phyloP scores from a whole-genome alignment of 1,140 invertebrate species.

The Leucophenga varia region DNA sequence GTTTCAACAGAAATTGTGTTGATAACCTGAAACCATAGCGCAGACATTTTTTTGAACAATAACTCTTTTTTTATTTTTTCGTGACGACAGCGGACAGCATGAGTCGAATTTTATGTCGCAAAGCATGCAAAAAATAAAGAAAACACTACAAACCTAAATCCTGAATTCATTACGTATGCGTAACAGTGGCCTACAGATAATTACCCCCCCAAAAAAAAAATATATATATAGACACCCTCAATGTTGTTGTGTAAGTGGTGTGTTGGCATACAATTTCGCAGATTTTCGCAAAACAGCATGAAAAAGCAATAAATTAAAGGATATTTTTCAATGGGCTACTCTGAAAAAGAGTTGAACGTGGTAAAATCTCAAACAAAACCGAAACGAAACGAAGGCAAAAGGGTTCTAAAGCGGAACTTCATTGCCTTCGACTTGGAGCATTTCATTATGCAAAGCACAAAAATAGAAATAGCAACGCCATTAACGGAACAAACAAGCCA shows the following conservation, averaged over 20 bases:
- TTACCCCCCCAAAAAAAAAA: conserved; percentile 1
- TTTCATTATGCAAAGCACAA: conserved; percentile 3
- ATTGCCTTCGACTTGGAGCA: not conserved
- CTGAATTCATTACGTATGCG: conserved; percentile 1
- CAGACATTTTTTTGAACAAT: too few species aligned
- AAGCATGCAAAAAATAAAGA: too few species aligned
- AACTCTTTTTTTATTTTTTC: too few species aligned
- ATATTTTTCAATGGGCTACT: not conserved
- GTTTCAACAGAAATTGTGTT: too few species aligned
- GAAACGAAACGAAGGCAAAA: not conserved
- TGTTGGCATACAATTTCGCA: not conserved
- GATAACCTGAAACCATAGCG: too few species aligned
- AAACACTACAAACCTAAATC: too few species aligned
- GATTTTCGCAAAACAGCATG: conserved; percentile 2
- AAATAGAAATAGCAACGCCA: not conserved
- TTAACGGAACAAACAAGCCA: not conserved
- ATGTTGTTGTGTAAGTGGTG: not conserved
- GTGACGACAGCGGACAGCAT: too few species aligned
- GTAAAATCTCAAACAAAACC: not conserved
- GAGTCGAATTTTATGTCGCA: too few species aligned
- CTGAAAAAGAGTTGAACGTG: not conserved
- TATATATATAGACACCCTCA: too few species aligned
- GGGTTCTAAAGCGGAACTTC: not conserved
- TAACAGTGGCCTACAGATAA: not conserved
- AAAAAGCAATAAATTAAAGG: conserved; percentile 2